Evolutionary conservation across 1,140 invertebrate species (phyloP), one percentile per base, ranked within the genome.

Genomic region (Drosophila auraria): DNA sequence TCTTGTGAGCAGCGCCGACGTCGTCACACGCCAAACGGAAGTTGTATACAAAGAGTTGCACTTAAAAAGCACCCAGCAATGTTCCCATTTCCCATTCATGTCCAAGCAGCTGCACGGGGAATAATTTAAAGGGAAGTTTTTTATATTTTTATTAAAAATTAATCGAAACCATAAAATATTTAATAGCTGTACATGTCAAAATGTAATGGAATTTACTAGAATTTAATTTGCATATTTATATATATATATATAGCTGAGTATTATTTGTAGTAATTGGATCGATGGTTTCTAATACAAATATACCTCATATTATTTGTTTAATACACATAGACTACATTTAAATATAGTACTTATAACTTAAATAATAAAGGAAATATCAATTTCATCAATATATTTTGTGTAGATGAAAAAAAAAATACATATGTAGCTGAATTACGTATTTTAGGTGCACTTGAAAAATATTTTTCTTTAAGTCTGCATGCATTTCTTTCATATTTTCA

Each of bases 41-140:
- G 86, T 90, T 90, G 86, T 89, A 90, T 90, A 90, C 86, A 90
- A 90, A 90, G 87, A 90, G 86, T 91, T 90, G 82, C 86, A 90
- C 87, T 90, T 82, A 86, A 86, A 89, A 78, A 74, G 81, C 59
- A 69, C 65, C 81, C 84, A 70, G 56, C 49, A 78, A 89, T 78
- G 81, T 78, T 75, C 44, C 76, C 77, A 38, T 68, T 77, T 66
- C 47, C 73, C 76, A 89, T 81, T 81, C 56, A 78, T 87, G 86
- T 83, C 78, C 70, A 60, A 73, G 64, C 23, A 57, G 33, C 5
- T 68, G 36, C 50, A 70, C 50, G 12, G 63, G 0, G 20, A 42
- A 30, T 4, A 38, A 9, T 23, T 56, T 36, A 5, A 14, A 3
- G 15, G 0, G 5, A 20, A 15, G 12, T 20, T 20, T 0, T 0